phyloP scores from a whole-genome alignment of 2,113 vertebrate species.

The Neoarius graeffei region DNA sequence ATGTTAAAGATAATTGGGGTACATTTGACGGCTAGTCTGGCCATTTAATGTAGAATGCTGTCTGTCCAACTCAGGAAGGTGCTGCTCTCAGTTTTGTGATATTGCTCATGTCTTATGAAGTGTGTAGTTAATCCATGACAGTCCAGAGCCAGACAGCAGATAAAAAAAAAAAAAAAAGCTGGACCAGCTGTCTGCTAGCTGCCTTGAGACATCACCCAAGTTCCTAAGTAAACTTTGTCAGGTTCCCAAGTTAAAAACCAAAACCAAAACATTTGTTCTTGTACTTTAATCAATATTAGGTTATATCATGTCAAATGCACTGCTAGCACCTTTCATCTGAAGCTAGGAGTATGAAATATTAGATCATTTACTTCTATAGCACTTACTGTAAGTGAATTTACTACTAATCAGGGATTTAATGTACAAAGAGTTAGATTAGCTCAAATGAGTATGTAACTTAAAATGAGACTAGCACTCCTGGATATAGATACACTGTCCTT shows the following conservation, averaged over 20 bases:
- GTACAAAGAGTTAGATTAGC: not conserved
- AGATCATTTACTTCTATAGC: not conserved
- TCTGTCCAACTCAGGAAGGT: not conserved
- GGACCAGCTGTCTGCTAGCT: not conserved
- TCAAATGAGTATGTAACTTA: not conserved
- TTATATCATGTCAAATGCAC: not conserved
- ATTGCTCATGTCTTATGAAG: not conserved
- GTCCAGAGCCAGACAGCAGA: not conserved
- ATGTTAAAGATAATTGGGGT: not conserved
- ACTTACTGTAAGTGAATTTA: not conserved
- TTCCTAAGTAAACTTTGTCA: not conserved
- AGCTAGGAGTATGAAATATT: not conserved
- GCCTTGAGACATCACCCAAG: not conserved
- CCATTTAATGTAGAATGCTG: not conserved
- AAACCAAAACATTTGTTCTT: not conserved
- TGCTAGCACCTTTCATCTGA: not conserved
- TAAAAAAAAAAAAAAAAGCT: not conserved
- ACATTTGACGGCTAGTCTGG: not conserved
- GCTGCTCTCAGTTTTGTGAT: not conserved
- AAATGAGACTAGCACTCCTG: not conserved
- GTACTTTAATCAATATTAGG: not conserved
- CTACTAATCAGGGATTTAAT: not conserved
- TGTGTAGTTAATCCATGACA: not conserved
- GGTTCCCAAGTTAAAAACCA: not conserved
- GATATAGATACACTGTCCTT: not conserved